Evolutionary conservation across 2,888 invertebrate species (phyloP).

Genomic region (Chydorus sphaericus): DNA sequence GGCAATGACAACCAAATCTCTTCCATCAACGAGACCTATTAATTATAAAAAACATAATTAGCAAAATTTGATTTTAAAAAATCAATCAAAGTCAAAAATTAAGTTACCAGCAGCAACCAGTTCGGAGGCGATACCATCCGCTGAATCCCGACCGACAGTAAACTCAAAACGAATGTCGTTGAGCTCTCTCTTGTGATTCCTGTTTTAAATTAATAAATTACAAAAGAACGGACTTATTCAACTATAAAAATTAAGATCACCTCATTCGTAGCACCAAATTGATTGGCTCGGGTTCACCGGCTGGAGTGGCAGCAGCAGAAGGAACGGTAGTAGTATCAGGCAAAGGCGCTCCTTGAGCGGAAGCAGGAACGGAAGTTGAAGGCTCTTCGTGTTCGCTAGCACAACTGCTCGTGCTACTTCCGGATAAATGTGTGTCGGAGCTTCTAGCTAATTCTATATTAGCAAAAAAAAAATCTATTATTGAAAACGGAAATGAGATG

Average conservation of each 20-base stretch:
- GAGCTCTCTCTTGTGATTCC: conserved; percentile 75
- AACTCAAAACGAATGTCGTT: conserved; percentile 98
- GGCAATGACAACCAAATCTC: conserved; percentile 84
- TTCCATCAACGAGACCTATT: conserved; percentile 59
- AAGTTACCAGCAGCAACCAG: conserved; percentile 76
- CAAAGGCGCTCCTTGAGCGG: not conserved
- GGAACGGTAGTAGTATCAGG: not conserved
- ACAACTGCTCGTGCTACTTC: conserved; percentile 10
- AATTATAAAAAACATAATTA: not conserved
- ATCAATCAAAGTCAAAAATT: no score
- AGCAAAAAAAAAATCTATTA: no score
- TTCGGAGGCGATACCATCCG: conserved; percentile 87
- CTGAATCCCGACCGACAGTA: conserved; percentile 69
- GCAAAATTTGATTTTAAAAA: not conserved
- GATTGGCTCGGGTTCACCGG: conserved; percentile 32
- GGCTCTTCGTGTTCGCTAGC: not conserved
- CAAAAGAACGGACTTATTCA: conserved; percentile 6
- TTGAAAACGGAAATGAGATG: no score
- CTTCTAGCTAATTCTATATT: no score
- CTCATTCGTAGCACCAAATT: conserved; percentile 80
- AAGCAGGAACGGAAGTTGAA: not conserved
- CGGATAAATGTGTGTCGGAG: conserved; percentile 4
- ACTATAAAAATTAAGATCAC: conserved; percentile 31
- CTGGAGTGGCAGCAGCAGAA: not conserved
- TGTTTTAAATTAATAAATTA: conserved; percentile 28